Evolutionary conservation across 2,888 invertebrate species (phyloP).

Genomic region (Ornithoptera priamus): DNA sequence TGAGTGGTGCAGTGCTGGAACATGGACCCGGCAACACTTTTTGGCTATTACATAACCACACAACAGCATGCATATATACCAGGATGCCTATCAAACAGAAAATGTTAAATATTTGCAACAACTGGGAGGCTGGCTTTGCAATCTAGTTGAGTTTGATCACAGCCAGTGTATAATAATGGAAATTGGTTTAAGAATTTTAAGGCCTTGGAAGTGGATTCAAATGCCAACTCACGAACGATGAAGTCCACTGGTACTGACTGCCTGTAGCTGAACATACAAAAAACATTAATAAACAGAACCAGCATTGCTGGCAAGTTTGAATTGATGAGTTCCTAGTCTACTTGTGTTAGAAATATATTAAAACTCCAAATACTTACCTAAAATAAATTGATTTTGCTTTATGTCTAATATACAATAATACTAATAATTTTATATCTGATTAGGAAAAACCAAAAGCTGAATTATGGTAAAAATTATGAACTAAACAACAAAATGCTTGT

Average conservation of each 20-base stretch:
- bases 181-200: constrained; percentile 92
- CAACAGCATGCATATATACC: constrained; percentile 62
- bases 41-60: constrained; percentile 66
- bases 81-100: constrained; percentile 63
- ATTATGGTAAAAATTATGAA: background rate
- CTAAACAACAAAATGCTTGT: background rate
- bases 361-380: constrained; percentile 8
- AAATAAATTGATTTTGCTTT: background rate
- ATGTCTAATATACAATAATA: no score
- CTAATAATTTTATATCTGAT: no score
- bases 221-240: constrained; percentile 93
- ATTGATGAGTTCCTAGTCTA: background rate
- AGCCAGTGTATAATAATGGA: constrained; percentile 86
- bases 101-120: constrained; percentile 79
- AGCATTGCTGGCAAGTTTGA: constrained; percentile 51
- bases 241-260: constrained; percentile 93
- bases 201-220: constrained; percentile 90
- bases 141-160: constrained; percentile 88
- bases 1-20: constrained; percentile 43
- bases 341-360: background rate
- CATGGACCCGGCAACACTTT: constrained; percentile 45
- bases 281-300: constrained; percentile 65
- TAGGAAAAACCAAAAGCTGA: background rate
- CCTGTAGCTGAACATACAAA: constrained; percentile 92
- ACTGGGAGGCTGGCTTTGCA: constrained; percentile 90